Evolutionary conservation across 2,888 invertebrate species (phyloP).

Genomic region (Noctua comes): DNA sequence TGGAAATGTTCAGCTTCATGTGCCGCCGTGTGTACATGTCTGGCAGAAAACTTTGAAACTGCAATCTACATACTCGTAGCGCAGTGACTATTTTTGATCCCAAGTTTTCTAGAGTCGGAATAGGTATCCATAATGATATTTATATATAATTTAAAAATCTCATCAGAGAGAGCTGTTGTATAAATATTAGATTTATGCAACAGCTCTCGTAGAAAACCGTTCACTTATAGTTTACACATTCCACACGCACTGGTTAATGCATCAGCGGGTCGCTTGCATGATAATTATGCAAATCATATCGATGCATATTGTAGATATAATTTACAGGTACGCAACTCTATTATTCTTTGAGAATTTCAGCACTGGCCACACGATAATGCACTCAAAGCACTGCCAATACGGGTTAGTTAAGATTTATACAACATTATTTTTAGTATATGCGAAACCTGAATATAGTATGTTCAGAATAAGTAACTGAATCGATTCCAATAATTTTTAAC

Average conservation of each 20-base stretch:
- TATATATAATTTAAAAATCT: neutral
- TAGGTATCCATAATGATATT: neutral
- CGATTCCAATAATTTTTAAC: no score
- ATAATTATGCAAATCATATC: constrained; percentile 38
- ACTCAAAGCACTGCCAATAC: neutral
- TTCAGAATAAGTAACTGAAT: no score
- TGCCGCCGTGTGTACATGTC: no score
- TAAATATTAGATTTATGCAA: neutral
- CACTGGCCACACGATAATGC: neutral
- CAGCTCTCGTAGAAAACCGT: neutral
- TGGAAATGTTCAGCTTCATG: no score
- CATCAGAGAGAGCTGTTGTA: no score
- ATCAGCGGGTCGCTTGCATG: constrained; percentile 18
- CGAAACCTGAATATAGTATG: no score
- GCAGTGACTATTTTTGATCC: neutral
- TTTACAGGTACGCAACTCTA: neutral
- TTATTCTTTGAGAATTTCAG: constrained; percentile 6
- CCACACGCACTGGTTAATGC: constrained; percentile 6
- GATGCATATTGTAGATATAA: constrained; percentile 16
- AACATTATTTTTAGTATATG: no score
- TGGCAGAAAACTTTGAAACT: neutral
- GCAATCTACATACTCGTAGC: neutral
- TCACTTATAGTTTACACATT: constrained; percentile 13
- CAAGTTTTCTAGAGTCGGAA: neutral
- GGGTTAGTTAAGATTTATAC: no score